A percentile compares a stretch with the other conserved stretches of the same genome.
Conservation (phyloP, 2,113 vertebrate genomes). For the Scomber scombrus region DNA sequence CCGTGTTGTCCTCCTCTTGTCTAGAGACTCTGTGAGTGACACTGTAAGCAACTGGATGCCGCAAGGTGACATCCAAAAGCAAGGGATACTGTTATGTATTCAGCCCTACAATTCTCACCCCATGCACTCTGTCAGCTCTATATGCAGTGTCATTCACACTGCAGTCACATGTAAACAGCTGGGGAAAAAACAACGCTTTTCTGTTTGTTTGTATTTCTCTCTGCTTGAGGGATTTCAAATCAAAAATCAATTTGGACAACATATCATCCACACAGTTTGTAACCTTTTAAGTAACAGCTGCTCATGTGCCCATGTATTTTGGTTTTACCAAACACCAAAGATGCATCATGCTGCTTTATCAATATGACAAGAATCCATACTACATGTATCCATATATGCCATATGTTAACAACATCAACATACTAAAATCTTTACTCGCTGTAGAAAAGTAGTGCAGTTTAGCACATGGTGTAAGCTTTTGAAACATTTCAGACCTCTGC, state of each 20-base stretch:
- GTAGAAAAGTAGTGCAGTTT: background rate
- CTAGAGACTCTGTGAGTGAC: no score
- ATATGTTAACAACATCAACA: no score
- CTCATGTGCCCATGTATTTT: background rate
- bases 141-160: background rate
- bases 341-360: conserved; percentile 22
- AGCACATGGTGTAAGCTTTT: background rate
- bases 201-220: no score
- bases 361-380: conserved; percentile 13
- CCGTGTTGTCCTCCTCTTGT: no score
- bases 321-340: conserved; percentile 4
- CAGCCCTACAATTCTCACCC: conserved; percentile 2
- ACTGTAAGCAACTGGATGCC: no score
- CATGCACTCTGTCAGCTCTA: conserved; percentile 17
- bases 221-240: background rate
- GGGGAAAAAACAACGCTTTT: background rate
- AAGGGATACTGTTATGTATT: background rate
- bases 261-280: background rate
- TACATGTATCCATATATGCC: no score
- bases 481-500: background rate
- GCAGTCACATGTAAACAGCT: background rate
- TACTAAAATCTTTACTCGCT: background rate
- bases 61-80: no score
- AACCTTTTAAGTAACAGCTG: background rate
- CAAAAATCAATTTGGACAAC: conserved; percentile 11